These are phyloP conservation scores for Lasioglossum vierecki DNA, from an alignment of 2,888 invertebrate species.

Conservation along the genomic window DNA sequence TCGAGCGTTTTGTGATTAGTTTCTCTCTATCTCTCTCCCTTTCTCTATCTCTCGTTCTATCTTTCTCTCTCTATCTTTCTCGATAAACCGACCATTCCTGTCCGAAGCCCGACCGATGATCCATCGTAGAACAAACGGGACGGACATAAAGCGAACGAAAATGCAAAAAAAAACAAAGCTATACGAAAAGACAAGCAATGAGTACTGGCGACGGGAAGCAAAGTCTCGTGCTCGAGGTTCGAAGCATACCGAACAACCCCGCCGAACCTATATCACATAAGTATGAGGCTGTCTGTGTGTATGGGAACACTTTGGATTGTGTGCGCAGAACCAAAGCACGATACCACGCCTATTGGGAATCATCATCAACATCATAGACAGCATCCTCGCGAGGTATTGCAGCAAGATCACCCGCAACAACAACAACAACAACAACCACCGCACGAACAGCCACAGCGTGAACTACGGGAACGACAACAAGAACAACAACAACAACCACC, in stretches of 20 bases:
- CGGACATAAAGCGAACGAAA: conserved; percentile 4
- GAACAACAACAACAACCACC: conserved; percentile 44
- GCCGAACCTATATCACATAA: conserved; percentile 59
- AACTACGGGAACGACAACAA: conserved; percentile 31
- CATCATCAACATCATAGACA: conserved; percentile 50
- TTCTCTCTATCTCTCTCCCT: background rate
- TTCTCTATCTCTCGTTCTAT: background rate
- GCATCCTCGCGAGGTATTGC: conserved; percentile 54
- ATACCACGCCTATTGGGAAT: conserved; percentile 75
- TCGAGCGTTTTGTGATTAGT: background rate
- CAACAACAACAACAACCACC: conserved; percentile 26
- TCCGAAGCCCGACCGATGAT: background rate
- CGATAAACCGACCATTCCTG: background rate
- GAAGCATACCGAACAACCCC: conserved; percentile 24
- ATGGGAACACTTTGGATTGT: conserved; percentile 83
- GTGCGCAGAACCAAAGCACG: conserved; percentile 82
- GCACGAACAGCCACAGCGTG: background rate
- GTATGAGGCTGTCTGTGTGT: conserved; percentile 79
- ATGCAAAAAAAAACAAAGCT: background rate
- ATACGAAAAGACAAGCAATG: conserved; percentile 25
- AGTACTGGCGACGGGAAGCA: conserved; percentile 38
- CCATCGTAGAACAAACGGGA: background rate
- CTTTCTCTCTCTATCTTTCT: background rate
- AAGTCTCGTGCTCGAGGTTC: conserved; percentile 38
- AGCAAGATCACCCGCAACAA: conserved; percentile 55